phyloP scores from a whole-genome alignment of 2,113 vertebrate genomes.

The Indicator maculatus region DNA sequence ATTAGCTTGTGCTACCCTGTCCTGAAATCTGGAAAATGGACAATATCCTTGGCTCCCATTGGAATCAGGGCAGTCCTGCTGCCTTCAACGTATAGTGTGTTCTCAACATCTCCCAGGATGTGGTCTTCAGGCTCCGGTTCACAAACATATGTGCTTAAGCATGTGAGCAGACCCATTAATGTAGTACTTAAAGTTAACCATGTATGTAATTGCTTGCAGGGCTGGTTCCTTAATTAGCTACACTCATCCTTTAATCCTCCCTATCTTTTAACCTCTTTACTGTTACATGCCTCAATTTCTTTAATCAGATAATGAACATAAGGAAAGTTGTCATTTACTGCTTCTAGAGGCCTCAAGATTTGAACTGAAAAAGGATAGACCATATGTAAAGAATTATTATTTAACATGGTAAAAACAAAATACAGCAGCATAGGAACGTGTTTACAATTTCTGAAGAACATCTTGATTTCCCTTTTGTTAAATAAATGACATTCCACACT shows the following conservation, averaged over 20 bases:
- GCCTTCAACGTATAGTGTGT: background rate
- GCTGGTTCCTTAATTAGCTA: constrained; percentile 58
- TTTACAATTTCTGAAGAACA: background rate
- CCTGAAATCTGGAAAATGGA: background rate
- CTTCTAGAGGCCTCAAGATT: background rate
- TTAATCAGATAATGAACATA: constrained; percentile 49
- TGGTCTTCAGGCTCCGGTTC: constrained; percentile 20
- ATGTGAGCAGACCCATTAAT: constrained; percentile 13
- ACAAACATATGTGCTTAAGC: constrained; percentile 37
- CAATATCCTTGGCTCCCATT: background rate
- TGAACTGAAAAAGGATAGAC: background rate
- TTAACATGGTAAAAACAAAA: background rate
- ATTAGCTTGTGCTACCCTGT: background rate
- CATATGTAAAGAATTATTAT: background rate
- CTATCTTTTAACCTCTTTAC: constrained; percentile 52
- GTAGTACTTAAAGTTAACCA: constrained; percentile 53
- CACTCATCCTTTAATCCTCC: constrained; percentile 55
- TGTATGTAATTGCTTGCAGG: constrained; percentile 54
- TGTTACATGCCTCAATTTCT: constrained; percentile 41
- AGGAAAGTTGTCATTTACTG: constrained; percentile 34
- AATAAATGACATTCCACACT: background rate
- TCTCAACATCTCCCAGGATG: background rate
- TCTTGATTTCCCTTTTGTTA: background rate
- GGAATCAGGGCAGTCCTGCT: background rate
- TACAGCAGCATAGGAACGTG: background rate